Base-by-base conservation (phyloP, 2,113 vertebrate species). In the Pygoscelis adeliae region DNA sequence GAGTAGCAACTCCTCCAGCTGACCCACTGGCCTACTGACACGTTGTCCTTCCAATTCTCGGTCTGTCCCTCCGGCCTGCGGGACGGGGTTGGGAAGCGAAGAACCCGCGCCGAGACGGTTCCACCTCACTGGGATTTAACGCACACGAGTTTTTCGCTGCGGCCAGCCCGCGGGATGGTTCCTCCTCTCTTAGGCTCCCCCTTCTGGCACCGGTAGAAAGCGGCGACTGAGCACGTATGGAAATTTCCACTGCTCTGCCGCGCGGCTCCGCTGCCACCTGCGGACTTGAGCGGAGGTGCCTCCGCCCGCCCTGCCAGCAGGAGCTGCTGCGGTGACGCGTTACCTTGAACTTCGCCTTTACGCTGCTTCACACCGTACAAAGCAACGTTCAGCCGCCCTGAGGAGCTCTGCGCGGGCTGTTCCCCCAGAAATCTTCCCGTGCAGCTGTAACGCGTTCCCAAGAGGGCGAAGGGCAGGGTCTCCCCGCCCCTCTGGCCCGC, bases 231-330 rank as follows among this genome's bases (percentile, higher is more conserved):
- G 74, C 59, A 10, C 2, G 1, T 0, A 17, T 93, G 96, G 97
- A 98, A 98, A 96, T 94, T 97, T 97, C 96, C 95, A 95, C 56
- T 59, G 89, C 72, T 26, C 20, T 4, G 36, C 46, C 13, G 53
- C 5, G 9, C 9, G 27, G 38, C 71, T 34, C 26, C n/a, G 20
- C 15, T 19, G 36, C 50, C 49, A 9, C 20, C 34, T 19, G 82
- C 22, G 27, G 29, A 8, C 30, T 22, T 36, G 47, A 56, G 32
- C 63, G 20, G n/a, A 4, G 29, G 22, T 1, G 78, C 21, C 32
- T 26, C 23, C 23, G 11, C 25, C 12, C 13, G 7, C 19, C 6
- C 19, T 7, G 25, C 4, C 7, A 9, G 52, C 26, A 8, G 44
- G 15, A 36, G 7, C 10, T 10, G 1, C 22, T 4, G 40, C 19